phyloP scores from a whole-genome alignment of 1,140 invertebrate genomes.

The Dreissena rostriformis region DNA sequence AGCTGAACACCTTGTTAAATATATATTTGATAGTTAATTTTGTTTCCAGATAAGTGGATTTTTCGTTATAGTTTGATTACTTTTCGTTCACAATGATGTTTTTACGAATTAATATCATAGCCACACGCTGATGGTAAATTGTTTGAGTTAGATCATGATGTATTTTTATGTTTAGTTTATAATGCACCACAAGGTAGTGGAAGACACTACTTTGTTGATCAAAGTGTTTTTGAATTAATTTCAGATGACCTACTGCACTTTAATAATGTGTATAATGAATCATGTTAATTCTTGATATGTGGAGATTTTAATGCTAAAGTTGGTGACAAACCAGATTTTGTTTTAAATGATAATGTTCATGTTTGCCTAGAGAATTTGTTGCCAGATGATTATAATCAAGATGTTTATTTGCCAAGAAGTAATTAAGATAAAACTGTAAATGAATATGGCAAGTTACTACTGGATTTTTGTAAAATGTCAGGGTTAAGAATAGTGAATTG shows the following conservation, averaged over 20 bases:
- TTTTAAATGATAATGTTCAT: slow-evolving; percentile 11
- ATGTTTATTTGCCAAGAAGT: slow-evolving; percentile 13
- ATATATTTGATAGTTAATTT: too few relatives aligned
- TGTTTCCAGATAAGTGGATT: slow-evolving; percentile 13
- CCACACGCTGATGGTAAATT: background rate
- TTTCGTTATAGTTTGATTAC: too few relatives aligned
- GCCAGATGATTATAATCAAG: slow-evolving; percentile 27
- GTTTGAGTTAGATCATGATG: slow-evolving; percentile 18
- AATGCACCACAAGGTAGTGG: slow-evolving; percentile 26
- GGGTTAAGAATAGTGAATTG: slow-evolving; percentile 20
- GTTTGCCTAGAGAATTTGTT: slow-evolving; percentile 13
- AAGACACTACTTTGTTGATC: slow-evolving; percentile 1
- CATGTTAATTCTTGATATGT: background rate
- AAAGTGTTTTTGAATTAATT: slow-evolving; percentile 24
- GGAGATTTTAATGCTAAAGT: slow-evolving; percentile 8
- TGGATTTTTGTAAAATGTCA: slow-evolving; percentile 10
- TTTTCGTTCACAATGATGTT: too few relatives aligned
- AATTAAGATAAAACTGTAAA: slow-evolving; percentile 18
- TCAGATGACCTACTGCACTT: slow-evolving; percentile 3
- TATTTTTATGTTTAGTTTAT: slow-evolving; percentile 35
- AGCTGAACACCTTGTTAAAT: too few relatives aligned
- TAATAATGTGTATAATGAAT: background rate
- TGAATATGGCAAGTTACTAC: slow-evolving; percentile 14
- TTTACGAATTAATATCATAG: slow-evolving; percentile 17
- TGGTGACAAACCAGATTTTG: slow-evolving; percentile 7